Base-by-base conservation (phyloP, 1,140 invertebrate genomes). In the Gonioctena quinquepunctata region DNA sequence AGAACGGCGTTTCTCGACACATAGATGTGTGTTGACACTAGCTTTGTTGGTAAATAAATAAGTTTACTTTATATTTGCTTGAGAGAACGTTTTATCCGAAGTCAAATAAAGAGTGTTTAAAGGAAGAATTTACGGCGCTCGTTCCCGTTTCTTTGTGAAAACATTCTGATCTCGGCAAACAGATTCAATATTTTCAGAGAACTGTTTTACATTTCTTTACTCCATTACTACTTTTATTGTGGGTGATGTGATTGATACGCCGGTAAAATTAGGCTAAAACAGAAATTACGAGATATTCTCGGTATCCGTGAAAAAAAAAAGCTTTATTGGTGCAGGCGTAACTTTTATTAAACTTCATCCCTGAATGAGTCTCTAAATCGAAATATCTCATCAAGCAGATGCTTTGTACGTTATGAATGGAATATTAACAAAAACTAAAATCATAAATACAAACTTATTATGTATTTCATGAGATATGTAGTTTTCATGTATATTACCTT, bases 21-120 rank as follows among this genome's bases (percentile, higher is more conserved):
- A 33, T 42, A n/a, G 11, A 42, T 63, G 61, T 21, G 19, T 63
- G 61, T 50, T 49, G 48, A 50, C 61, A 48, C 42, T 63, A 18
- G 28, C 22, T 63, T 19, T 16, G 19, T 48, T 49, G 8, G 22
- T 49, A 63, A 63, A 63, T 63, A 63, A 63, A 63, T 63, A 63
- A 48, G 61, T 63, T 63, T 63, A 49, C 23, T 63, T 63, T 48
- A 63, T 63, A 49, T 63, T 48, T 63, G n/a, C 61, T 49, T 22
- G 22, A 18, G 25, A 49, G 22, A 63, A 28, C 22, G 49, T 63
- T 50, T 42, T 63, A 63, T 48, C 28, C 42, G 18, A 28, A 28
- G 22, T 49, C 42, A 63, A 63, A 63, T 63, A 50, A 21, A 33
- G 25, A 63, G 7, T 23, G 61, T 63, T 63, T 63, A 48, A 48